Conservation (phyloP, 2,797 vertebrate species). For the Danionella dracula region DNA sequence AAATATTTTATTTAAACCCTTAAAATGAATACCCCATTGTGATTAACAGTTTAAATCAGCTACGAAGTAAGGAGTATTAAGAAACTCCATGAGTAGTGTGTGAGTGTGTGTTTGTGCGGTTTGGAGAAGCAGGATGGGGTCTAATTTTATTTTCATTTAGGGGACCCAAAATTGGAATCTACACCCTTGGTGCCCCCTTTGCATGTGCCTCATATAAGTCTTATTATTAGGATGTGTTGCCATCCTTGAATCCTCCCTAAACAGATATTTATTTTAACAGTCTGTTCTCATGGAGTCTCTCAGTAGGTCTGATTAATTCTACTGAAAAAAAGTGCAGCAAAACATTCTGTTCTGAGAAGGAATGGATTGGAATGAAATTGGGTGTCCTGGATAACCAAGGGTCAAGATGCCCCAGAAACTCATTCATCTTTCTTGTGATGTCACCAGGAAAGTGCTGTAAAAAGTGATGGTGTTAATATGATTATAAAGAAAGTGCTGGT, state of each 20-base stretch:
- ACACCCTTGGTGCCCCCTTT: neutral
- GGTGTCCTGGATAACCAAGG: neutral
- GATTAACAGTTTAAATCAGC: no score
- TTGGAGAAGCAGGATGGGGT: no score
- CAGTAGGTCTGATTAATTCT: slow-evolving; percentile 8
- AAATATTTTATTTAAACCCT: no score
- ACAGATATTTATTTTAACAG: neutral
- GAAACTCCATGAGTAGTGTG: no score
- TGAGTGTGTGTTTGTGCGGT: no score
- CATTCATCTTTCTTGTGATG: neutral
- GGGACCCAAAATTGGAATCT: no score
- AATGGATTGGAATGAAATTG: slow-evolving; percentile 12
- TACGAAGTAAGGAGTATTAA: no score
- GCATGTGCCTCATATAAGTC: neutral
- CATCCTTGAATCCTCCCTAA: slow-evolving; percentile 2
- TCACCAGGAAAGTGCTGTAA: neutral
- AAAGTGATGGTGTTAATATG: neutral
- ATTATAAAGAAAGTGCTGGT: neutral
- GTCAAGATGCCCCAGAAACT: neutral
- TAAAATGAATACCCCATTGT: no score
- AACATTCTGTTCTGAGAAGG: neutral
- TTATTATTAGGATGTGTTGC: slow-evolving; percentile 2
- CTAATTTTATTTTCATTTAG: no score
- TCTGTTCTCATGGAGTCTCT: slow-evolving; percentile 12
- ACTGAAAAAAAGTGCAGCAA: neutral